A percentile compares a stretch with the other conserved stretches of the same genome.
Evolutionary conservation across 2,888 invertebrate species (phyloP).

Genomic region (Caenorhabditis sp.): DNA sequence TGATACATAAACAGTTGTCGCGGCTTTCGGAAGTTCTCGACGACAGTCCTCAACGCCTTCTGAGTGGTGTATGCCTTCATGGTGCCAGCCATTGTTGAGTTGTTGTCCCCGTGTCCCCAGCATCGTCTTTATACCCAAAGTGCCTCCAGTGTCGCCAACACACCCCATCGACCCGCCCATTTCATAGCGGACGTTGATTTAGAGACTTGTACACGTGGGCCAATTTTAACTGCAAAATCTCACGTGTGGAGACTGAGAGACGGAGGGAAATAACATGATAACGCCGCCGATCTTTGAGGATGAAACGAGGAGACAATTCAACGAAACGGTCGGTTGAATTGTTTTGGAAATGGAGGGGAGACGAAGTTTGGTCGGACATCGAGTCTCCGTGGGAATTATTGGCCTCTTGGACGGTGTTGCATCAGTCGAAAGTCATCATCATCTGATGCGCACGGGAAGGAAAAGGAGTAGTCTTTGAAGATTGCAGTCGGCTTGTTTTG

Average conservation of each 20-base stretch:
- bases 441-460: constrained; percentile 15
- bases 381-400: constrained; percentile 36
- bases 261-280: constrained; percentile 30
- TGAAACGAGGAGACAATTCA: constrained; percentile 17
- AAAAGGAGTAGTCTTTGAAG: constrained; percentile 28
- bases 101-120: background rate
- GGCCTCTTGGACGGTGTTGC: constrained; percentile 48
- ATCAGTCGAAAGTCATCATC: constrained; percentile 37
- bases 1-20: constrained; percentile 64
- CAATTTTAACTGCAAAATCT: constrained; percentile 48
- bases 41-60: constrained; percentile 60
- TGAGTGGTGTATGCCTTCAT: constrained; percentile 52
- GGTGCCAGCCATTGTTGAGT: constrained; percentile 15
- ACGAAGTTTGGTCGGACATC: constrained; percentile 47
- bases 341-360: constrained; percentile 5
- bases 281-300: constrained; percentile 37
- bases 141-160: constrained; percentile 15
- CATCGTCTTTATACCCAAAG: constrained; percentile 18
- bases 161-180: constrained; percentile 46
- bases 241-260: constrained; percentile 35
- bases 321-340: constrained; percentile 21
- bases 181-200: constrained; percentile 38
- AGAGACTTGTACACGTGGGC: constrained; percentile 46
- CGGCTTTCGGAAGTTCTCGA: constrained; percentile 65
- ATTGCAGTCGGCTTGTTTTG: constrained; percentile 26